Conservation (phyloP, 2,113 vertebrate genomes). For the Gadus chalcogrammus region DNA sequence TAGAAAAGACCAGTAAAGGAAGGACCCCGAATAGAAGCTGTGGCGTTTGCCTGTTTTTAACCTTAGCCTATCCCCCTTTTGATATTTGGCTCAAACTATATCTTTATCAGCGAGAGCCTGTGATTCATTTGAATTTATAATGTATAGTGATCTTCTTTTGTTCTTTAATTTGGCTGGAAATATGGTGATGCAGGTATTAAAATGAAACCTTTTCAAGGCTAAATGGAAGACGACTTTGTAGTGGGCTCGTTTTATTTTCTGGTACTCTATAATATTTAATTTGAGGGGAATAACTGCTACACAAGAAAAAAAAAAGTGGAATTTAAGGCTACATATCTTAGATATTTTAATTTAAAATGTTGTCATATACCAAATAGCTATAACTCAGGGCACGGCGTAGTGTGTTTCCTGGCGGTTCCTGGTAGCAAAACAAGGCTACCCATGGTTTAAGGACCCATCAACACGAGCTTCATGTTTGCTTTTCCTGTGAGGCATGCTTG, state of each 20-base stretch:
- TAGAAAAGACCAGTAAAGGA: too few species aligned
- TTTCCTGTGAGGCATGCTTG: too few species aligned
- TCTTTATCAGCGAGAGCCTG: too few species aligned
- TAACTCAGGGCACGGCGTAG: too few species aligned
- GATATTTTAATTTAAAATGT: background rate
- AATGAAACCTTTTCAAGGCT: constrained; percentile 17
- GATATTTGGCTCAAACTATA: too few species aligned
- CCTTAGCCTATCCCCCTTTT: too few species aligned
- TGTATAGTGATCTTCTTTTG: too few species aligned
- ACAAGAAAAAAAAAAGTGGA: background rate
- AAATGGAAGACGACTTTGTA: background rate
- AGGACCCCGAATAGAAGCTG: too few species aligned
- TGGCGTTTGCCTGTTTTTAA: too few species aligned
- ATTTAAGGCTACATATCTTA: background rate
- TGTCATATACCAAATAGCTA: background rate
- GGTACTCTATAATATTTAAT: background rate
- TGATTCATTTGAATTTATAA: too few species aligned
- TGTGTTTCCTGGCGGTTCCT: background rate
- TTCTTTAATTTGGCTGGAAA: too few species aligned
- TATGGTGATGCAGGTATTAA: background rate
- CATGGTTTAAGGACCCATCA: constrained; percentile 40
- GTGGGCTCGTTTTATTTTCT: accelerated
- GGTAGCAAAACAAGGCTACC: constrained; percentile 13
- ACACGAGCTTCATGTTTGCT: constrained; percentile 15
- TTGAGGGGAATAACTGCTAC: background rate